phyloP scores from a whole-genome alignment of 2,113 vertebrate species.

The Pholis gunnellus region DNA sequence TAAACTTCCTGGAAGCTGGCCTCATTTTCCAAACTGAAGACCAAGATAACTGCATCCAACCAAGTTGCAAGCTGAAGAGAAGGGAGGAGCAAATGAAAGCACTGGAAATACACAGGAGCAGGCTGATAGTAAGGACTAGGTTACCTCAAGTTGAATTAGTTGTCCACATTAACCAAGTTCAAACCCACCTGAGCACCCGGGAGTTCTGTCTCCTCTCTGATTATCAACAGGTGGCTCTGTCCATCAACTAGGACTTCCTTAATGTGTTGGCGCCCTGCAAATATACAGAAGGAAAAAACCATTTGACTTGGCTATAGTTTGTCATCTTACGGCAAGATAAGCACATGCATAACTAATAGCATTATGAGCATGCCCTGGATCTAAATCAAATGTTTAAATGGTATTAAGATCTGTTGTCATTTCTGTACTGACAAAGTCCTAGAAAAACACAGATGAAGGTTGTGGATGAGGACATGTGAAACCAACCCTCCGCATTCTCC shows the following conservation, averaged over 20 bases:
- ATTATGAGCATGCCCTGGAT: not conserved
- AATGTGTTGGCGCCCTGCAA: slow-evolving; percentile 92
- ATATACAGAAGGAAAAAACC: not conserved
- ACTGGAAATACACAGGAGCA: not conserved
- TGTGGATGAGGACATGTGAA: slow-evolving; percentile 1
- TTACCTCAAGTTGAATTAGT: not conserved
- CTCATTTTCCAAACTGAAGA: slow-evolving; percentile 98
- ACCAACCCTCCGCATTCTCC: slow-evolving; percentile 91
- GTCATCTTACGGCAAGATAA: not conserved
- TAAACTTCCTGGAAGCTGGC: slow-evolving; percentile 94
- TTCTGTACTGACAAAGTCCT: not conserved
- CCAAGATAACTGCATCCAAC: slow-evolving; percentile 95
- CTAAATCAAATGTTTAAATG: not conserved
- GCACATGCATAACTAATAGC: not conserved
- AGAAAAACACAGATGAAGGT: not conserved
- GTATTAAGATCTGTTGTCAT: not conserved
- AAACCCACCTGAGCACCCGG: slow-evolving; percentile 88
- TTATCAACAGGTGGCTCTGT: slow-evolving; percentile 91
- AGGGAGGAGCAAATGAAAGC: not conserved
- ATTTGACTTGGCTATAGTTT: not conserved
- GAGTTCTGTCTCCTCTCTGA: slow-evolving; percentile 92
- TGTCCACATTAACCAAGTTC: not conserved
- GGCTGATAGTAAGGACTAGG: not conserved
- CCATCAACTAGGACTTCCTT: slow-evolving; percentile 88
- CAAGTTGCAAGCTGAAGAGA: slow-evolving; percentile 90